A percentile compares a stretch with the other conserved stretches of the same genome.
Conservation (phyloP, 2,888 invertebrate genomes). For the Gastrophysa polygoni region DNA sequence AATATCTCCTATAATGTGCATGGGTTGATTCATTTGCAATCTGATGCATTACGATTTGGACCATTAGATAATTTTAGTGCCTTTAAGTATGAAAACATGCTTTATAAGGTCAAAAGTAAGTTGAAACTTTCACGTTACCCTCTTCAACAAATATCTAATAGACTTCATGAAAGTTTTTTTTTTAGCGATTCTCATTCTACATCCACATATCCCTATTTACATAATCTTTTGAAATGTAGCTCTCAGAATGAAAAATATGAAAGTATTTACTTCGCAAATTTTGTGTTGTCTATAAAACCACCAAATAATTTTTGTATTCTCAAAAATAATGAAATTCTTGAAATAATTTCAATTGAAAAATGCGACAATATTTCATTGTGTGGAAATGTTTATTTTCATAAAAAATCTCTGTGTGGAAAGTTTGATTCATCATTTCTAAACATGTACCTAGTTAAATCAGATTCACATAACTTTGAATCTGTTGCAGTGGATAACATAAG, state of each 20-base stretch:
- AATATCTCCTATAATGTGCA: slow-evolving; percentile 16
- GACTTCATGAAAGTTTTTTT: slow-evolving; percentile 2
- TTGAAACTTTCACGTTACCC: not conserved
- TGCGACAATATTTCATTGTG: not conserved
- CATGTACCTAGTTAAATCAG: not conserved
- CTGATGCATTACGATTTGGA: slow-evolving; percentile 29
- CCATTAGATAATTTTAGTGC: slow-evolving; percentile 26
- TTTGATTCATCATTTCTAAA: not conserved
- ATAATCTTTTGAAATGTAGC: not conserved
- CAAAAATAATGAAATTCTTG: not conserved
- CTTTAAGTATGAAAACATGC: slow-evolving; percentile 2
- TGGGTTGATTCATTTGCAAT: slow-evolving; percentile 30
- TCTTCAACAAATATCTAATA: not conserved
- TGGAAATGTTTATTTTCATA: not conserved
- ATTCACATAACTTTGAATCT: not conserved
- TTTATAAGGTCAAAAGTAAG: not conserved
- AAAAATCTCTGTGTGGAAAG: not conserved
- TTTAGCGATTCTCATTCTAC: not conserved
- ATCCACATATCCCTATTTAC: not conserved
- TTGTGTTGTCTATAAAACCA: not conserved
- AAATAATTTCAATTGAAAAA: not conserved
- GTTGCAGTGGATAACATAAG: not conserved
- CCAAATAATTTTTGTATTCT: too few relatives aligned
- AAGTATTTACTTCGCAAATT: not conserved
- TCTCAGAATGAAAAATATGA: not conserved